Base-by-base conservation (phyloP, 2,113 vertebrate species). In the Connochaetes taurinus region DNA sequence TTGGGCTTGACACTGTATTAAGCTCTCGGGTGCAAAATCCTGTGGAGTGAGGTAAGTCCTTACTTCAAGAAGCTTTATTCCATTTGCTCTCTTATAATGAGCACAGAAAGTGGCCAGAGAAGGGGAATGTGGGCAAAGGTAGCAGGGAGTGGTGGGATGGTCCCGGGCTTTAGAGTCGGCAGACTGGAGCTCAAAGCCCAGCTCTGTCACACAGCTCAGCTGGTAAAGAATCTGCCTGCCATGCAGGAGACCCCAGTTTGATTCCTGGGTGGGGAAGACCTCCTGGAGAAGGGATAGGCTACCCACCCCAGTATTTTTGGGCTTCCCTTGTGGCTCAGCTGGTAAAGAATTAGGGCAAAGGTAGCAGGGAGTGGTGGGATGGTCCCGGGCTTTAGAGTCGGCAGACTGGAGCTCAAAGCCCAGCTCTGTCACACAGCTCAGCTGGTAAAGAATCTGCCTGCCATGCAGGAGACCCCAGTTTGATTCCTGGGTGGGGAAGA, bases 1-100 rank as follows among this genome's bases (percentile, higher is more conserved):
- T 7, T 0, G 31, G 7, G 17, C 4, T 5, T 4, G 10, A 57
- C 2, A 6, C 21, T 67, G 6, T 64, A 5, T 25, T 55, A 83
- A 80, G 33, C 57, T 84, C 52, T 29, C 16, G 60, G 67, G 29
- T 87, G n/a, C 82, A 29, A 84, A 87, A 67, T 43, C 64, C 27
- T 74, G 25, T 33, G 58, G 74, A 53, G 21, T 6, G 85, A 64
- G 67, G 16, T 19, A 47, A 25, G 19, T 67, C 58, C n/a, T 67
- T 67, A 16, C 80, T 94, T 91, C 14, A 15, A 50, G 74, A 31
- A 27, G 7, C 13, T 94, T 16, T 62, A 57, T 40, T 90, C 36
- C 16, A 25, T 23, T 80, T 80, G 57, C 14, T 89, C 43, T 43
- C 7, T 74, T 58, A 64, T 25, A 52, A 16, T 43, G 53, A 90